phyloP scores from a whole-genome alignment of 2,888 invertebrate species.

The Cremastinae sp. region DNA sequence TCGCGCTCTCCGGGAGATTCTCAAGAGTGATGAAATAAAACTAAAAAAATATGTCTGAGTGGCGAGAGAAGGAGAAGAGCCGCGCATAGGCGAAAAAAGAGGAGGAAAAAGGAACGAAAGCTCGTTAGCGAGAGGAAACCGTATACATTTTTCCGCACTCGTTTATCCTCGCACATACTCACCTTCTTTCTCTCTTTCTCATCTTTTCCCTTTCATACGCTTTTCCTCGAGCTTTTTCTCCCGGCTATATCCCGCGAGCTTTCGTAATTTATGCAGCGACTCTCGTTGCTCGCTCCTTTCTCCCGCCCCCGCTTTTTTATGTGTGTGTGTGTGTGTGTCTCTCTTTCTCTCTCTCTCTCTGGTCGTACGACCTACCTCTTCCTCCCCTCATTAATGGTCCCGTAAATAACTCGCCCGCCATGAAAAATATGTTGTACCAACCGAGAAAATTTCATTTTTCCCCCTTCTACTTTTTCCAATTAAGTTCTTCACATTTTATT shows the following conservation, averaged over 20 bases:
- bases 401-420: slow-evolving; percentile 56
- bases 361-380: background rate
- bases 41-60: slow-evolving; percentile 15
- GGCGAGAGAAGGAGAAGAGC: slow-evolving; percentile 1
- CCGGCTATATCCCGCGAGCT: slow-evolving; percentile 32
- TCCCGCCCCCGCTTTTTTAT: too few relatives aligned
- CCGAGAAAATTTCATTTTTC: too few relatives aligned
- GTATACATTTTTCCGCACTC: slow-evolving; percentile 55
- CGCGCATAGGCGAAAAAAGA: background rate
- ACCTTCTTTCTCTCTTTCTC: slow-evolving; percentile 27
- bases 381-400: slow-evolving; percentile 59
- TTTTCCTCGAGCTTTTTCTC: slow-evolving; percentile 44
- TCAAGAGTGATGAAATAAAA: slow-evolving; percentile 36
- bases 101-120: slow-evolving; percentile 38
- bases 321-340: too few relatives aligned
- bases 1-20: slow-evolving; percentile 8
- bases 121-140: slow-evolving; percentile 56
- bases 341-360: too few relatives aligned
- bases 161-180: slow-evolving; percentile 43
- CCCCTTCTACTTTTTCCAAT: too few relatives aligned
- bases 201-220: slow-evolving; percentile 36
- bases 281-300: slow-evolving; percentile 15
- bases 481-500: too few relatives aligned
- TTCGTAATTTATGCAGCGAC: slow-evolving; percentile 61
- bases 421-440: slow-evolving; percentile 31